phyloP scores from a whole-genome alignment of 2,888 invertebrate genomes.

The Physocephala rufipes region DNA sequence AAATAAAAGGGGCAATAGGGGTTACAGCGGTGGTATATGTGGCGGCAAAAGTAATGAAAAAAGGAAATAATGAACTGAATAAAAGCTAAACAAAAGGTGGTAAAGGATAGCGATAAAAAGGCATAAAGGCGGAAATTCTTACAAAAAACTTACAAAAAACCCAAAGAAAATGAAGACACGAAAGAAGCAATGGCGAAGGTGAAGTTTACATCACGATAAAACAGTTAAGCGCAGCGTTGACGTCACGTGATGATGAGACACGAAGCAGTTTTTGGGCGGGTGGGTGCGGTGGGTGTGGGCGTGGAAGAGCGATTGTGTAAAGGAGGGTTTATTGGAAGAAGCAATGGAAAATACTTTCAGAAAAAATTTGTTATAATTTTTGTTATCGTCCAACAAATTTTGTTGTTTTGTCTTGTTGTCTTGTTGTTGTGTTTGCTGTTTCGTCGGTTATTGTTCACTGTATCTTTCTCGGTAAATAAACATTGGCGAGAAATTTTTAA shows the following conservation, averaged over 20 bases:
- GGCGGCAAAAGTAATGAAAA: slow-evolving; percentile 2
- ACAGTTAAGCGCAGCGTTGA: slow-evolving; percentile 37
- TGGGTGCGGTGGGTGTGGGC: neutral
- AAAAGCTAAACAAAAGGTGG: slow-evolving; percentile 1
- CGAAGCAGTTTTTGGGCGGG: neutral
- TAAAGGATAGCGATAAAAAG: slow-evolving; percentile 13
- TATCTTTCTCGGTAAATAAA: slow-evolving; percentile 32
- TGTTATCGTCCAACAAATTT: neutral
- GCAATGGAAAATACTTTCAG: no score
- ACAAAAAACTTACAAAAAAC: slow-evolving; percentile 10
- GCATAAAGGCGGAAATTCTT: neutral
- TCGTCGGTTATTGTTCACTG: slow-evolving; percentile 14
- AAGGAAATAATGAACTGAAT: slow-evolving; percentile 25
- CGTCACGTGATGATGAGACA: slow-evolving; percentile 23
- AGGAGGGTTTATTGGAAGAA: no score
- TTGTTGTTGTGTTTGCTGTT: neutral
- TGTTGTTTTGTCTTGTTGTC: slow-evolving; percentile 10
- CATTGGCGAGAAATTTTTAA: slow-evolving; percentile 32
- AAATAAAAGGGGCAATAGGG: slow-evolving; percentile 15
- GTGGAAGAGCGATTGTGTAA: neutral
- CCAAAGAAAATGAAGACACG: no score
- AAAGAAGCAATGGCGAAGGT: slow-evolving; percentile 11
- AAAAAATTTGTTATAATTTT: slow-evolving; percentile 38
- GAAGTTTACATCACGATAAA: slow-evolving; percentile 38
- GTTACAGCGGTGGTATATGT: neutral